A percentile compares a stretch with the other conserved stretches of the same genome.
phyloP scores from a whole-genome alignment of 2,113 vertebrate genomes.

The Megatriorchis doriae region DNA sequence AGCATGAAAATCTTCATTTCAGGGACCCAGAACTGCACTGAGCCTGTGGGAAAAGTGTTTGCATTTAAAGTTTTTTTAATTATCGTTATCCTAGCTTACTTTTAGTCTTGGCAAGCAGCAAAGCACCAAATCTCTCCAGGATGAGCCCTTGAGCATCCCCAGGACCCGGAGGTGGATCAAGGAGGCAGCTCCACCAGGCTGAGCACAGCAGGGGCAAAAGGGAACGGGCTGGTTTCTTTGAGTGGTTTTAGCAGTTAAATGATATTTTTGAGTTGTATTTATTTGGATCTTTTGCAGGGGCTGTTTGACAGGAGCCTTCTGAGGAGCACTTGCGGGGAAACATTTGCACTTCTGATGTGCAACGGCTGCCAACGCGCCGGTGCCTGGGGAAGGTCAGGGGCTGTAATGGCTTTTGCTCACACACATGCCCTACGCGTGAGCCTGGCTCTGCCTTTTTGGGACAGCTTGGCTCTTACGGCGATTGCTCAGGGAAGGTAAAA shows the following conservation, averaged over 20 bases:
- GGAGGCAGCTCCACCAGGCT: background rate
- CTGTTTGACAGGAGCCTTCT: background rate
- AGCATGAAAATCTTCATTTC: background rate
- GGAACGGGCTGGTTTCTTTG: background rate
- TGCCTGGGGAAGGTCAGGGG: background rate
- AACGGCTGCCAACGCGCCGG: accelerated
- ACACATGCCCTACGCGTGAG: accelerated
- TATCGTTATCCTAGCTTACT: background rate
- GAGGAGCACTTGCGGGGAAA: background rate
- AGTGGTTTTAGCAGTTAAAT: background rate
- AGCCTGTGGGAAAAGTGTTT: background rate
- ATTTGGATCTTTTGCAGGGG: background rate
- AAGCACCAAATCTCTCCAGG: background rate
- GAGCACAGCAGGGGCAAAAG: background rate
- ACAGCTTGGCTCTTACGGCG: background rate
- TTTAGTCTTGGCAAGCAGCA: background rate
- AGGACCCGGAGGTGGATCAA: background rate
- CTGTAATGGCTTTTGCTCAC: background rate
- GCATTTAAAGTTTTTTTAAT: background rate
- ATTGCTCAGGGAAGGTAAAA: background rate
- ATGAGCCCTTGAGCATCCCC: background rate
- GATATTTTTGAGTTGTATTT: background rate
- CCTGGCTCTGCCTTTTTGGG: background rate
- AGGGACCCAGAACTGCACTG: background rate
- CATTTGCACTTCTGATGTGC: background rate